Evolutionary conservation across 2,888 invertebrate genomes (phyloP), one percentile per base, ranked within the genome.

Genomic region (Pandemis corylana): DNA sequence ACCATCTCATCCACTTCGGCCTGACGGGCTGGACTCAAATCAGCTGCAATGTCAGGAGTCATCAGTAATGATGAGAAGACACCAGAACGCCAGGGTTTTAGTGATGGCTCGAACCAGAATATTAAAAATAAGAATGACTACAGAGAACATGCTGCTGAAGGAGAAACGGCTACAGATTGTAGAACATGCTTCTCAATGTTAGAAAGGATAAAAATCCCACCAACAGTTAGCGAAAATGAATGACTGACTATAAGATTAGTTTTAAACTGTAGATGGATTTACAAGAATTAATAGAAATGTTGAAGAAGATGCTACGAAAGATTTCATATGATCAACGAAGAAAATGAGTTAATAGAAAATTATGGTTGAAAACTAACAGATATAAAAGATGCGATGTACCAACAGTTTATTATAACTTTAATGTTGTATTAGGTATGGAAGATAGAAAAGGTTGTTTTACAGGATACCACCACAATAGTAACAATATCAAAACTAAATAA

Each of bases 1-100:
- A 97, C 96, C 96, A 97, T 96, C 85, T 96, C 96, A 84, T 97
- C 97, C 69, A 96, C 95, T 78, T 95, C 95, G 42, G 93, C 92
- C 81, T 95, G 95, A 84, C 94, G 90, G 70, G 89, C 89, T 64
- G 91, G 87, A 74, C 91, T 87, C 67, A 87, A 82, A 10, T 93
- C 91, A 70, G 91, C 95, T 95, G 93, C 81, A 94, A 94, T 89
- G 79, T 84, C 90, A 81, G 82, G 84, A 83, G 86, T 86, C 81
- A 82, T 90, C 81, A 90, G 84, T 82, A 82, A 67, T 56, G 75
- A 75, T 75, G 75, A 75, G 75, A 75, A 71, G 71, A 75, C 61
- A 64, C 53, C 65, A 53, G 36, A 44, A 15, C 66, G 69, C 62
- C 15, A 20, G 41, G 49, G 13, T 42, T 64, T 75, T 68, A 72